Evolutionary conservation across 2,797 vertebrate genomes (phyloP).

Genomic region (Silurus aristotelis): DNA sequence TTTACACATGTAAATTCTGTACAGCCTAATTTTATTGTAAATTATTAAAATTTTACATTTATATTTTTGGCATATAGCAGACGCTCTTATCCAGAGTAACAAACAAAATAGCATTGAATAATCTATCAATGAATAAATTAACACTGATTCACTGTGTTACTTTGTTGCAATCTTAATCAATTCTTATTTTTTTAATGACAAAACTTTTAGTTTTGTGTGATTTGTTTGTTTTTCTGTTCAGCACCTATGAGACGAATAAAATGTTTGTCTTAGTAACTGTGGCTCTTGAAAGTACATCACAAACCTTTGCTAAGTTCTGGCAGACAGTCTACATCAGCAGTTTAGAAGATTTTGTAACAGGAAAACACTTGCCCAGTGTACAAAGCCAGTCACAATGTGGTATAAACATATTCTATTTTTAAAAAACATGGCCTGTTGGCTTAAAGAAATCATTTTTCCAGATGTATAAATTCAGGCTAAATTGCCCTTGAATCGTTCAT

Average conservation of each 20-base stretch:
- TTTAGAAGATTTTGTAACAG: constrained; percentile 27
- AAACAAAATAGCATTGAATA: too few species aligned
- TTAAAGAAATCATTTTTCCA: constrained; percentile 9
- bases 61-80: too few species aligned
- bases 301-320: constrained; percentile 30
- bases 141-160: too few species aligned
- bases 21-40: too few species aligned
- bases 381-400: background rate
- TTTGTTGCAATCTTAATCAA: too few species aligned
- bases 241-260: background rate
- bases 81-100: too few species aligned
- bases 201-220: constrained; percentile 23
- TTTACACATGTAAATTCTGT: too few species aligned
- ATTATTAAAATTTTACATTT: too few species aligned
- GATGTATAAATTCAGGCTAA: constrained; percentile 3
- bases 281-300: constrained; percentile 20
- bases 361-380: constrained; percentile 10
- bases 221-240: background rate
- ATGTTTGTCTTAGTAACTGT: constrained; percentile 3
- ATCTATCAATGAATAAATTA: too few species aligned
- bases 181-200: background rate
- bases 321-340: background rate
- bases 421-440: constrained; percentile 15
- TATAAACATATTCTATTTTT: constrained; percentile 24
- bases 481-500: constrained; percentile 15